These are phyloP conservation scores for Nothocercus nigrocapillus DNA, from an alignment of 2,113 vertebrate genomes.

Conservation along the genomic window DNA sequence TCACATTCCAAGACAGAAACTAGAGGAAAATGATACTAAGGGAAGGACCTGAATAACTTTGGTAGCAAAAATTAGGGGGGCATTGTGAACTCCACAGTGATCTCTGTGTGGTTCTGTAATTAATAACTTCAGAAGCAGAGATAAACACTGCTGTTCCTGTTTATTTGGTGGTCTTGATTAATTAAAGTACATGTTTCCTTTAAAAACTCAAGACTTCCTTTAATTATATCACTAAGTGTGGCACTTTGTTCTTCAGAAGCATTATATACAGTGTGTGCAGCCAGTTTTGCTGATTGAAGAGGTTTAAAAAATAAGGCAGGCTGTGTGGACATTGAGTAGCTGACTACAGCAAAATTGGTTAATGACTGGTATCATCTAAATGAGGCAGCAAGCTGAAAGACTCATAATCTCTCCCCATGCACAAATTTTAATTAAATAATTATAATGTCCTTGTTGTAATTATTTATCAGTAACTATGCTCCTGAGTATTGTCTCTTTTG, in stretches of 20 bases:
- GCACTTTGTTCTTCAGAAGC: slow-evolving; percentile 29
- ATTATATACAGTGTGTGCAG: slow-evolving; percentile 57
- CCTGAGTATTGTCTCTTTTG: slow-evolving; percentile 75
- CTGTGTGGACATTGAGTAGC: slow-evolving; percentile 66
- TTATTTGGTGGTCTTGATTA: slow-evolving; percentile 54
- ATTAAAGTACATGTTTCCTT: slow-evolving; percentile 54
- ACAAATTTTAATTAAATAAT: slow-evolving; percentile 85
- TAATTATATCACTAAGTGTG: slow-evolving; percentile 13
- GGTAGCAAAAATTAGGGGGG: background rate
- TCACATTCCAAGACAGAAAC: background rate
- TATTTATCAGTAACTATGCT: slow-evolving; percentile 83
- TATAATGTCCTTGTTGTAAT: slow-evolving; percentile 80
- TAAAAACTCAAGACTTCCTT: slow-evolving; percentile 30
- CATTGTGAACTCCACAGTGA: background rate
- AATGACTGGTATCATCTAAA: slow-evolving; percentile 82
- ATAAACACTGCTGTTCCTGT: slow-evolving; percentile 38
- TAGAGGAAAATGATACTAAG: background rate
- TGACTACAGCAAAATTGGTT: slow-evolving; percentile 79
- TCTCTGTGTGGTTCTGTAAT: slow-evolving; percentile 16
- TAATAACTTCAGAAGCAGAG: slow-evolving; percentile 46
- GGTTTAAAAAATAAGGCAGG: slow-evolving; percentile 70
- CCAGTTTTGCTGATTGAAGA: slow-evolving; percentile 78
- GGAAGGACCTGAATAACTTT: slow-evolving; percentile 1
- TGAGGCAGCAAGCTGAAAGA: slow-evolving; percentile 77
- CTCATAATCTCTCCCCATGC: slow-evolving; percentile 81